Evolutionary conservation across 2,888 invertebrate genomes (phyloP), one percentile per base, ranked within the genome.

Genomic region (Mesopsocus fuscifrons): DNA sequence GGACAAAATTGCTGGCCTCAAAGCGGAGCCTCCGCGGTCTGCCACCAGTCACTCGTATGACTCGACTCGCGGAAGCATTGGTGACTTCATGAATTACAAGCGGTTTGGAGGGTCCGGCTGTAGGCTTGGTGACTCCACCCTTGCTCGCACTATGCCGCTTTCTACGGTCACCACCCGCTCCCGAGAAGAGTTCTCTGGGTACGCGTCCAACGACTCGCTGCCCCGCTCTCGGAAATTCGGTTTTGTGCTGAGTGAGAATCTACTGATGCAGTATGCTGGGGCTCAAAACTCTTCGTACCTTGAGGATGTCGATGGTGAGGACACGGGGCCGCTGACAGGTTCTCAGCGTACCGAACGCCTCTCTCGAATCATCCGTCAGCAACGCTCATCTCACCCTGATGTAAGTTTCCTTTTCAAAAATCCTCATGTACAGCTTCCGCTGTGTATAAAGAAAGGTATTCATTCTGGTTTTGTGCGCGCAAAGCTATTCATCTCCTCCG

Each of bases 11-110:
- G 58, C 56, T 3, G 35, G 52, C 32, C 49, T 47, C 11, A 57
- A 20, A 49, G 45, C 16, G 51, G 55, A 56, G 23, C 43, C 66
- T 11, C 64, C 66, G 2, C 57, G 67, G 43, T 68, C 68, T 2
- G 38, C 60, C 64, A n/a, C 61, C 58, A 21, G 53, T 59, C 41
- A 59, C 53, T 26, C 42, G 9, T 23, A 42, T 34, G 61, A 60
- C 26, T 67, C 69, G 6, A 54, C 69, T 16, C 52, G 59, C 1
- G 75, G 74, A 15, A 78, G 78, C 51, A 78, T 82, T 38, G 82
- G 82, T 2, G 82, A 83, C 57, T 61, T 81, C 52, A 82, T 82
- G 81, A 82, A 82, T 58, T 59, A 70, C 52, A 72, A 73, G 53
- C 73, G 72, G 55, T 79, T 75, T 54, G 49, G 47, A 32, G 74